Base-by-base conservation (phyloP, 2,797 vertebrate species). In the Typhlichthys subterraneus region DNA sequence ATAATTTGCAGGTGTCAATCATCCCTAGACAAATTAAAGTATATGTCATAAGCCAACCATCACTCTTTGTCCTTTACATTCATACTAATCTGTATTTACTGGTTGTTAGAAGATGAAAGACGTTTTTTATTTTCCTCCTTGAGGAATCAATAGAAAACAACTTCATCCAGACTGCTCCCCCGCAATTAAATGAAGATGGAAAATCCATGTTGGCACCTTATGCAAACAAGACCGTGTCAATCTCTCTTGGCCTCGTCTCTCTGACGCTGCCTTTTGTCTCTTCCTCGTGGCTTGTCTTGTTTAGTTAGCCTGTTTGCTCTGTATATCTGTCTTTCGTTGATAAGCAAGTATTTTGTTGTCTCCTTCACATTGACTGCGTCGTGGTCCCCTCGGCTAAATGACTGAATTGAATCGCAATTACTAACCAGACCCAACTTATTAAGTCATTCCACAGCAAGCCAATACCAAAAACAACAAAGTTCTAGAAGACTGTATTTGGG, bases 191-290 rank as follows among this genome's bases (percentile, higher is more conserved):
- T 89, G 81, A 85, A 65, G 75, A 76, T 70, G 69, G 69, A 85
- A 87, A 90, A 88, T 91, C 85, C 82, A 88, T 90, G 80, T 75
- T 33, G 5, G 77, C 69, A 81, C 84, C 77, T 84, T 75, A 81
- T 84, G 83, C 72, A 85, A 84, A 88, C 84, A 69, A 78, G 77
- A 78, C 73, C 75, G 69, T 65, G 72, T 65, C 75, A 61, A 60
- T 79, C 69, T 78, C 29, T 70, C 58, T n/a, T 60, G 61, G 53
- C 66, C 53, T 14, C 63, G 55, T 73, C 59, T 61, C 72, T 84
- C 76, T 56, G 5, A 15, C 12, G 7, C 3, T 47, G 54, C 79
- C 67, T 82, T 62, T 58, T 50, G 62, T 57, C 78, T 45, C 9
- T 33, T 65, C 83, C 64, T 38, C 6, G 53, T 33, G 31, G 54